Conservation (phyloP, 1,140 invertebrate species). For the fruit fly (Drosophila melanogaster) region DNA sequence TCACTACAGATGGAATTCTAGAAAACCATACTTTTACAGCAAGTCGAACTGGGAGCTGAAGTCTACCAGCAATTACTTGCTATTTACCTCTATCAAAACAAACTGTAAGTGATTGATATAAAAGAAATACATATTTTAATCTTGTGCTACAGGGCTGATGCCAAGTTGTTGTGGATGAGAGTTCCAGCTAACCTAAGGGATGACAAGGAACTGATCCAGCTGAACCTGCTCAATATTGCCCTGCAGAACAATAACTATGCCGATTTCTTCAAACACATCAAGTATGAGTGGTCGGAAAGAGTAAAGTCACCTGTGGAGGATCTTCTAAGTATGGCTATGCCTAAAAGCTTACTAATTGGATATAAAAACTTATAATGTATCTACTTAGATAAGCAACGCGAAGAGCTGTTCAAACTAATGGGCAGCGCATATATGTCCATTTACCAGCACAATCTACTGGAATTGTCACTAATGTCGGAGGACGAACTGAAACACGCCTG, state of each 20-base stretch:
- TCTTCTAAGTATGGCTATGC: conserved; percentile 31
- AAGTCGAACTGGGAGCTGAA: conserved; percentile 46
- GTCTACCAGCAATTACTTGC: conserved; percentile 63
- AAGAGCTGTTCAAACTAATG: conserved; percentile 58
- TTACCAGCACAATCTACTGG: conserved; percentile 61
- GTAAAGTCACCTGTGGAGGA: conserved; percentile 56
- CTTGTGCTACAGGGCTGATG: conserved; percentile 36
- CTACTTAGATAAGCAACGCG: conserved; percentile 49
- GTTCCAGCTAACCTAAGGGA: conserved; percentile 58
- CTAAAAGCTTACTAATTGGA: not conserved
- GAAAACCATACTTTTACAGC: conserved; percentile 23
- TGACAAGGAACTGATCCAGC: conserved; percentile 60
- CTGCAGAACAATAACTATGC: conserved; percentile 67
- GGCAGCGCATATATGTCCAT: conserved; percentile 69
- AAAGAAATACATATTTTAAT: not conserved
- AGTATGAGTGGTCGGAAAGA: conserved; percentile 65
- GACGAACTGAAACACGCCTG: conserved; percentile 51
- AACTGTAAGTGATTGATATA: conserved; percentile 46
- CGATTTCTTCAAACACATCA: conserved; percentile 67
- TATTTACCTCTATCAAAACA: conserved; percentile 72
- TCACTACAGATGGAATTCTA: not conserved
- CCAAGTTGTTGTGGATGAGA: conserved; percentile 73
- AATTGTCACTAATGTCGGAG: conserved; percentile 54
- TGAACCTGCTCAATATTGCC: conserved; percentile 61
- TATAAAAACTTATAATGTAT: too few relatives aligned